phyloP scores from a whole-genome alignment of 2,113 vertebrate genomes.

The Tiliqua scincoides region DNA sequence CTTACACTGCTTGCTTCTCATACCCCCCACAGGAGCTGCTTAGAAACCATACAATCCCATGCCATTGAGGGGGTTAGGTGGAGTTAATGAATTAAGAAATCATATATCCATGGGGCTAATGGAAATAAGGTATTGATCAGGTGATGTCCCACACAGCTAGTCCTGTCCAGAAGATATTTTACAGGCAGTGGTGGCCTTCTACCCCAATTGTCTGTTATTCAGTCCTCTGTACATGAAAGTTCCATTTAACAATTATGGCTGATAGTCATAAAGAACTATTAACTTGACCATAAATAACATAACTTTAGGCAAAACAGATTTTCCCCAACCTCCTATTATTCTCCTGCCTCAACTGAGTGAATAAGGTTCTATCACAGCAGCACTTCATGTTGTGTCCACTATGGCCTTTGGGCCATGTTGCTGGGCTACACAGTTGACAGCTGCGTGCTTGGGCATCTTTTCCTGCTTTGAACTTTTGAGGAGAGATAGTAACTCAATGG shows the following conservation, averaged over 20 bases:
- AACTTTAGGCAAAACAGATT: neutral
- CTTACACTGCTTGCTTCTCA: neutral
- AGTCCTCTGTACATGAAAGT: neutral
- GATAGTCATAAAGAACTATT: neutral
- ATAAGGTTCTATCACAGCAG: neutral
- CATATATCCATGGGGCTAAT: neutral
- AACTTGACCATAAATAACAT: neutral
- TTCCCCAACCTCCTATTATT: neutral
- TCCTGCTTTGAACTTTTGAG: neutral
- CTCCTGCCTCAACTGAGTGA: neutral
- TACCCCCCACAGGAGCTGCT: neutral
- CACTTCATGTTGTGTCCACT: neutral
- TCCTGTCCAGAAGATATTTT: neutral
- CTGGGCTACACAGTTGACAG: neutral
- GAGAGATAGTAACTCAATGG: no score
- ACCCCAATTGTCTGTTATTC: neutral
- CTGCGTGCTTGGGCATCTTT: neutral
- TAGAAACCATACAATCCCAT: neutral
- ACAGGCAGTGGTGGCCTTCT: neutral
- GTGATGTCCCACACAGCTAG: neutral
- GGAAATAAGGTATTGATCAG: neutral
- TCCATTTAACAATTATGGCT: neutral
- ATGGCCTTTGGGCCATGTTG: neutral
- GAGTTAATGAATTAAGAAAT: neutral
- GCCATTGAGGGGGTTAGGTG: neutral